These are phyloP conservation scores for Lobophora halterata DNA, from an alignment of 2,888 invertebrate genomes.

Conservation along the genomic window DNA sequence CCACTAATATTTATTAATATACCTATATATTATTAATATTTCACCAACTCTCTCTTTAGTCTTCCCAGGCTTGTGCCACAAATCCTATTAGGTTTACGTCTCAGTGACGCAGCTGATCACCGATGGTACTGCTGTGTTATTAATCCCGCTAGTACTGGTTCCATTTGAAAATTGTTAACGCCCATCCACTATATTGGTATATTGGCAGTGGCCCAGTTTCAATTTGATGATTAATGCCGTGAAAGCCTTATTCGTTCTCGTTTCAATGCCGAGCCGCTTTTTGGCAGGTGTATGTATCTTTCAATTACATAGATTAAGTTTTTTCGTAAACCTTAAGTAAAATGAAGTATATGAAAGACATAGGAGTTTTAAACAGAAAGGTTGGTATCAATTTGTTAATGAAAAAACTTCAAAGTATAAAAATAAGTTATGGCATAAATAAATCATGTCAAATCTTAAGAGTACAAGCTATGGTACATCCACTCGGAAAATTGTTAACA, in stretches of 20 bases:
- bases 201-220: conserved; percentile 26
- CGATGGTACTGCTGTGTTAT: too few relatives aligned
- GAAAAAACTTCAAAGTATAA: conserved; percentile 16
- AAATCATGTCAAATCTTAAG: conserved; percentile 13
- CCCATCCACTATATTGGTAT: conserved; percentile 28
- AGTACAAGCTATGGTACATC: conserved; percentile 10
- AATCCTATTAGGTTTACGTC: too few relatives aligned
- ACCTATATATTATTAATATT: too few relatives aligned
- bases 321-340: too few relatives aligned
- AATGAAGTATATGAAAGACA: too few relatives aligned
- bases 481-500: conserved; percentile 29
- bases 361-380: too few relatives aligned
- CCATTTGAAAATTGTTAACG: conserved; percentile 30
- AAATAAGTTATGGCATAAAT: conserved; percentile 16
- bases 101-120: too few relatives aligned
- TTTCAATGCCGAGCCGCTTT: conserved; percentile 10
- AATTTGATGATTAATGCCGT: conserved; percentile 23
- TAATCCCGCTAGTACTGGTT: conserved; percentile 22
- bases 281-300: conserved; percentile 14
- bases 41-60: too few relatives aligned
- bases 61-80: too few relatives aligned
- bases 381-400: too few relatives aligned
- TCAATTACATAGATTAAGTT: too few relatives aligned
- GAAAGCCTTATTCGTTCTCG: conserved; percentile 18
- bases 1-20: too few relatives aligned